Evolutionary conservation across 2,113 vertebrate genomes (phyloP).

Genomic region (Rynchops niger): DNA sequence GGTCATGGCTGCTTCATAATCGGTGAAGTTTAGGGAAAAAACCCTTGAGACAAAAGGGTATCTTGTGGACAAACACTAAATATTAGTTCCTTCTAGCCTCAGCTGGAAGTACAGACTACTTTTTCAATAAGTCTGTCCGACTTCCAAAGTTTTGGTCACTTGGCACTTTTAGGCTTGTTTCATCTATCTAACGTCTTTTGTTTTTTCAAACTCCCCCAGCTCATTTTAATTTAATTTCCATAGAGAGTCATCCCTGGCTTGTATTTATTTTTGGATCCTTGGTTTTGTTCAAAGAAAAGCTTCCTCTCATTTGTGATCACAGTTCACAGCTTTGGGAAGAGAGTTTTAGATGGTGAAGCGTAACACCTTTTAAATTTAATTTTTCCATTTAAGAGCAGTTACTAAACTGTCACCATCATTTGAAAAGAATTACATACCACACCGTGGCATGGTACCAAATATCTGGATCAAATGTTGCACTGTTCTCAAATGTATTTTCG

Average conservation of each 20-base stretch:
- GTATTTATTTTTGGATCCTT: conserved; percentile 1
- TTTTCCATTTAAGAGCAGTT: conserved; percentile 6
- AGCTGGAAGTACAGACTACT: background rate
- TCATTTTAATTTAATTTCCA: conserved; percentile 51
- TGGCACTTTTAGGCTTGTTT: background rate
- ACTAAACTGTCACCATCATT: background rate
- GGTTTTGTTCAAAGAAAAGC: conserved; percentile 5
- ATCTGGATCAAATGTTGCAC: background rate
- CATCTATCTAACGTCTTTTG: background rate
- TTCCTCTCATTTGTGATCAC: conserved; percentile 32
- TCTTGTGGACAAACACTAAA: background rate
- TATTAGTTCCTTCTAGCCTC: background rate
- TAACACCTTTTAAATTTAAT: background rate
- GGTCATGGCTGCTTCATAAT: background rate
- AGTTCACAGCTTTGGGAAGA: conserved; percentile 20
- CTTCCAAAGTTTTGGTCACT: background rate
- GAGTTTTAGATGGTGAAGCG: background rate
- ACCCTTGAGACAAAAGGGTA: background rate
- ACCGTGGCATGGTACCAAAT: background rate
- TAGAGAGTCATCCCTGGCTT: background rate
- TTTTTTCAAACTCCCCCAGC: background rate
- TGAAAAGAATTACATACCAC: background rate
- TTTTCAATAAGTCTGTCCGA: background rate
- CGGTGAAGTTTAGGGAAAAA: background rate
- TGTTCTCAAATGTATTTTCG: background rate